These are phyloP conservation scores for Pristis pectinata DNA, from an alignment of 2,797 vertebrate species.

Conservation along the genomic window DNA sequence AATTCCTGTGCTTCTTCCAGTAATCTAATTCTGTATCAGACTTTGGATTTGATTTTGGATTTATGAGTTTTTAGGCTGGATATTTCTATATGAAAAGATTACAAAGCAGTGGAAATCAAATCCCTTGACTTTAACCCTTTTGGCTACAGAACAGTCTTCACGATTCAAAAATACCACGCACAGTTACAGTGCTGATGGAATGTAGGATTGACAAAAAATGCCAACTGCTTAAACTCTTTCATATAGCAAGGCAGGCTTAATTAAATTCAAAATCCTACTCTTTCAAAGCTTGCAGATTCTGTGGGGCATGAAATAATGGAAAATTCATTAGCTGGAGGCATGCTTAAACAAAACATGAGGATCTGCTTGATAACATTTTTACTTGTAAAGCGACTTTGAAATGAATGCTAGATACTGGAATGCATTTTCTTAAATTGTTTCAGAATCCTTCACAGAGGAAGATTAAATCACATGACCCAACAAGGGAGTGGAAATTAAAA, in stretches of 20 bases:
- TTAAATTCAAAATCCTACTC: background rate
- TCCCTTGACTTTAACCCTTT: conserved; percentile 30
- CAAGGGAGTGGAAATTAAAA: background rate
- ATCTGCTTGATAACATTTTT: background rate
- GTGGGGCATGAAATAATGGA: conserved; percentile 10
- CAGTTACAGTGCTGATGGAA: background rate
- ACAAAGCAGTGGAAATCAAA: conserved; percentile 13
- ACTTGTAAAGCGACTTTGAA: background rate
- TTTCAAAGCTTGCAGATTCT: background rate
- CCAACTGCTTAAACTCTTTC: background rate
- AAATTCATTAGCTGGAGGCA: background rate
- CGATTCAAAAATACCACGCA: conserved; percentile 17
- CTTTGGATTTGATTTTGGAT: conserved; percentile 30
- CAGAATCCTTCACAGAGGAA: background rate
- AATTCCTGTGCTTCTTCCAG: conserved; percentile 10
- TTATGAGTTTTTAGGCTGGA: conserved; percentile 33
- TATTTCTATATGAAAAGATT: conserved; percentile 26
- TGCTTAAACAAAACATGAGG: background rate
- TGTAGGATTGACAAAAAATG: background rate
- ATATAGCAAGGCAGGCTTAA: background rate
- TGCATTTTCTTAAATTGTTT: background rate
- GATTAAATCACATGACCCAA: background rate
- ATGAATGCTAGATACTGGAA: background rate
- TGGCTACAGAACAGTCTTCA: background rate
- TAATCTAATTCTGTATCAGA: conserved; percentile 28